Percentiles rank a stretch among this genome's conserved stretches.
Evolutionary conservation across 2,888 invertebrate species (phyloP).

Genomic region (Monoplex corrugatus): DNA sequence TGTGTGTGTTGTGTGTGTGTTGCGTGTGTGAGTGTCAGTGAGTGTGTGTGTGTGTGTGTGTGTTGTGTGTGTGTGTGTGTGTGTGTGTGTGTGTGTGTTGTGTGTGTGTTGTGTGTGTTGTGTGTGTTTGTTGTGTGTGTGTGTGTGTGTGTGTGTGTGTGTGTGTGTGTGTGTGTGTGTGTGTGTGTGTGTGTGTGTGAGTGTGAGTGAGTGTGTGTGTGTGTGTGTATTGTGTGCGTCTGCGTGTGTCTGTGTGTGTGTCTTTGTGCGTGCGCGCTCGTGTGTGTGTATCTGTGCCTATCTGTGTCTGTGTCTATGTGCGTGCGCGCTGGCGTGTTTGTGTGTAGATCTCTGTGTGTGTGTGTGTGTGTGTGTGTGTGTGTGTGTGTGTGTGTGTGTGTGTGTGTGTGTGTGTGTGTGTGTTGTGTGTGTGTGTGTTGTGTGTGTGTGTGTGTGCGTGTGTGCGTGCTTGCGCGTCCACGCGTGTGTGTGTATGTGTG

Average conservation of each 20-base stretch:
- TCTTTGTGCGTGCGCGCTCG: no score
- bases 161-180: not conserved
- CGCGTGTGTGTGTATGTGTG: not conserved
- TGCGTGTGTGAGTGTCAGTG: no score
- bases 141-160: not conserved
- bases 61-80: no score
- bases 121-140: not conserved
- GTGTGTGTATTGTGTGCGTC: not conserved
- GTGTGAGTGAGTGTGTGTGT: not conserved
- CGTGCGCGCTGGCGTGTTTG: not conserved
- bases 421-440: not conserved
- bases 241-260: no score
- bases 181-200: not conserved
- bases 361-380: constrained; percentile 23
- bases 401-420: not conserved
- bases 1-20: no score
- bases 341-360: not conserved
- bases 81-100: no score
- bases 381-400: constrained; percentile 22
- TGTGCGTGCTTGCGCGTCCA: not conserved
- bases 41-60: no score
- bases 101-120: no score
- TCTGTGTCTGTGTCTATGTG: no score
- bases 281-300: no score
- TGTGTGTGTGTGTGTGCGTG: no score